Evolutionary conservation across 2,888 invertebrate genomes (phyloP), one percentile per base, ranked within the genome.

Genomic region (Mycalesis mineus): DNA sequence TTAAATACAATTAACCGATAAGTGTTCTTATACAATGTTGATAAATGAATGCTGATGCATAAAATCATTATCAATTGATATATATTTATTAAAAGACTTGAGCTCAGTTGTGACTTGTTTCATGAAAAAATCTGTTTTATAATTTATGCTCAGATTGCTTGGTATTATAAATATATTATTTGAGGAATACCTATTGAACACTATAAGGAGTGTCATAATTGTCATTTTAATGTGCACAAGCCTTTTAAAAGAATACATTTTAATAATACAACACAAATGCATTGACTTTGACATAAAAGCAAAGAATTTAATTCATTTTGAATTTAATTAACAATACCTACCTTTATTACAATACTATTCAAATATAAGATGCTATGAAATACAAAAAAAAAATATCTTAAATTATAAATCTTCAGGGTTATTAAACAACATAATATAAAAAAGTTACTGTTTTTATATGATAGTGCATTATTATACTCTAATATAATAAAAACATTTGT

Each of bases 1-100:
- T 81, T 82, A 80, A 88, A 85, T 84, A 86, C 74, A 82, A 75
- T 54, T 58, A 60, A 58, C 53, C 41, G 61, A 60, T 48, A 13
- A 47, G 45, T 39, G 52, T 48, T 47, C 57, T 59, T 59, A 59
- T 33, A 55, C 7, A 36, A 45, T 45, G 37, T 47, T 37, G 13
- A 44, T 39, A 39, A 39, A 45, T 5, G 13, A 50, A 50, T 50
- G 15, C 29, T 50, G 39, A 50, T 50, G 40, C 50, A 40, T 29
- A 29, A 28, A 40, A 37, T 37, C 9, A 50, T 15, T 13, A 28
- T 4, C 22, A 17, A 22, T 2, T 7, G 13, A 40, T 7, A 13
- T 22, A 42, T 17, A 11, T 22, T 22, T 41, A 41, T 17, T 6
- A 36, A 36, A 36, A 4, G 11, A 11, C 36, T 36, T 11, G 11